Evolutionary conservation across 2,888 invertebrate genomes (phyloP).

Genomic region (Limenitis camilla): DNA sequence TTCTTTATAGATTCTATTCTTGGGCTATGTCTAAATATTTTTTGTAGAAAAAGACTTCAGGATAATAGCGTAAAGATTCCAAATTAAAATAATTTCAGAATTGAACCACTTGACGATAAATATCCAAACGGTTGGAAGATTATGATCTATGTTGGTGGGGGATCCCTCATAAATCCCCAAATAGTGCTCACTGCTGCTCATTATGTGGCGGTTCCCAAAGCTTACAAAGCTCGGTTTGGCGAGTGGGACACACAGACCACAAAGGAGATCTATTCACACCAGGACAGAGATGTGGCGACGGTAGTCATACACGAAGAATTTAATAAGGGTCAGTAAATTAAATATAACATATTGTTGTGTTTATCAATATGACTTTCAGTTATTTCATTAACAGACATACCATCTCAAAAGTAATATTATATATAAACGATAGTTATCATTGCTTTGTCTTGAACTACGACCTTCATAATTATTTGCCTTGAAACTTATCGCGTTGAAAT

Average conservation of each 20-base stretch:
- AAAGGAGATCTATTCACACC: constrained; percentile 77
- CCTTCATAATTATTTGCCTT: too few relatives aligned
- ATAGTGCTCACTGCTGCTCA: constrained; percentile 86
- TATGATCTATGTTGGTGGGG: constrained; percentile 72
- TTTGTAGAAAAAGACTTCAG: neutral
- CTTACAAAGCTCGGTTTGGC: constrained; percentile 73
- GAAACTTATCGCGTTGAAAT: too few relatives aligned
- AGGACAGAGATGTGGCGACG: constrained; percentile 74
- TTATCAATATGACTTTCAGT: neutral
- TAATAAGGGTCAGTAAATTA: neutral
- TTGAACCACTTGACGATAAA: constrained; percentile 60
- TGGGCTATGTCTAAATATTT: neutral
- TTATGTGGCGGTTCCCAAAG: constrained; percentile 28
- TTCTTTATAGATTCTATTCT: too few relatives aligned
- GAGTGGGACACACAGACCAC: constrained; percentile 83
- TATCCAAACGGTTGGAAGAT: constrained; percentile 64
- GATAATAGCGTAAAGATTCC: constrained; percentile 7
- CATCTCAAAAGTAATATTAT: too few relatives aligned
- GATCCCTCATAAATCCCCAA: constrained; percentile 80
- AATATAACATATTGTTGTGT: neutral
- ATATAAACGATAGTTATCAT: too few relatives aligned
- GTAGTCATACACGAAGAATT: constrained; percentile 75
- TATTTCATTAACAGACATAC: neutral
- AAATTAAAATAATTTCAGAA: constrained; percentile 39
- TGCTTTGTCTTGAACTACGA: too few relatives aligned